phyloP scores from a whole-genome alignment of 2,888 invertebrate genomes.

The Nephrotoma guestfalica region DNA sequence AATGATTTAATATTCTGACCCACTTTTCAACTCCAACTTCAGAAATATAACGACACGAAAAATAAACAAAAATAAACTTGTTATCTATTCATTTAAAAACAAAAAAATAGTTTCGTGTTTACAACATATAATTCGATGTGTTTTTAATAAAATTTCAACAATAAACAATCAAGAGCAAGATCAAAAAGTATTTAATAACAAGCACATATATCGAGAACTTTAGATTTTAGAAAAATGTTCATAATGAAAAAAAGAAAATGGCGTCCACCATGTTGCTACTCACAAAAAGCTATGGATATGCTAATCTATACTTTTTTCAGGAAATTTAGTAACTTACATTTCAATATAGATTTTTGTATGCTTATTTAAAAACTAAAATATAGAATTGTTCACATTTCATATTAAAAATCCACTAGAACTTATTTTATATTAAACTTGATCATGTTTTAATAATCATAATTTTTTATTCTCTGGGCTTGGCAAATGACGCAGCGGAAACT shows the following conservation, averaged over 20 bases:
- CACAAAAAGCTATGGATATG: neutral
- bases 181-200: neutral
- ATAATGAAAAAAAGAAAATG: neutral
- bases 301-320: neutral
- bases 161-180: neutral
- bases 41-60: neutral
- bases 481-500: slow-evolving; percentile 15
- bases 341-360: neutral
- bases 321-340: neutral
- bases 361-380: neutral
- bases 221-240: neutral
- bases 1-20: neutral
- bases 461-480: slow-evolving; percentile 10
- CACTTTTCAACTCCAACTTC: neutral
- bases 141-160: neutral
- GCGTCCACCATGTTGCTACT: neutral
- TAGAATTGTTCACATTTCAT: neutral
- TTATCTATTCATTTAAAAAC: neutral
- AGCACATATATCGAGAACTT: neutral
- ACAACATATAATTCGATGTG: neutral
- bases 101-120: neutral
- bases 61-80: neutral
- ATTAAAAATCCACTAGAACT: neutral
- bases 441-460: neutral
- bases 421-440: slow-evolving; percentile 1